These are phyloP conservation scores for Phania funesta DNA, from an alignment of 2,888 invertebrate species.

Conservation along the genomic window DNA sequence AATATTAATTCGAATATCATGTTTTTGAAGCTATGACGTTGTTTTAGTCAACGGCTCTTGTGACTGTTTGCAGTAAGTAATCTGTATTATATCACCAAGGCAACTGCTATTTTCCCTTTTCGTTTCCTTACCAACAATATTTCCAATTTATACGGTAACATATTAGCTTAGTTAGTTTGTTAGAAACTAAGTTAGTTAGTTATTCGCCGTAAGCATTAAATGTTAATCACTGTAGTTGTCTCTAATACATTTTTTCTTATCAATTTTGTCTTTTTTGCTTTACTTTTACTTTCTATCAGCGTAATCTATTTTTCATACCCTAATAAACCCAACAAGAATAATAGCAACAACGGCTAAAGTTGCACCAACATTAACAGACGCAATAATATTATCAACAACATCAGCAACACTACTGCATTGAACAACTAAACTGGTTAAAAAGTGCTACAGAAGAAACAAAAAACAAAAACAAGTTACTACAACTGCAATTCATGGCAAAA, in stretches of 20 bases:
- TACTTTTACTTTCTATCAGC: slow-evolving; percentile 53
- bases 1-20: no score
- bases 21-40: no score
- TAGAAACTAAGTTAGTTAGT: background rate
- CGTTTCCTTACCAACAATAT: background rate
- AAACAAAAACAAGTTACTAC: slow-evolving; percentile 35
- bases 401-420: slow-evolving; percentile 10
- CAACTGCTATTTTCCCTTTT: background rate
- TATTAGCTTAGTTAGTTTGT: slow-evolving; percentile 1
- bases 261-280: background rate
- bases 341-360: slow-evolving; percentile 11
- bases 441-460: background rate
- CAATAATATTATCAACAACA: background rate
- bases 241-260: slow-evolving; percentile 31
- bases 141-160: slow-evolving; percentile 15
- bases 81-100: no score
- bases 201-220: slow-evolving; percentile 38
- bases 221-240: slow-evolving; percentile 60
- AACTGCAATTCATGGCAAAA: slow-evolving; percentile 46
- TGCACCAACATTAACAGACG: background rate
- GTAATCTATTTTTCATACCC: slow-evolving; percentile 65
- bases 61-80: no score
- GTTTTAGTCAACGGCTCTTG: no score
- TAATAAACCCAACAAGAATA: slow-evolving; percentile 56
- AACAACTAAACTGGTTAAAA: slow-evolving; percentile 53